A percentile compares a stretch with the other conserved stretches of the same genome.
These are phyloP conservation scores for Himalopsyche japonica DNA, from an alignment of 2,888 invertebrate genomes.

Conservation along the genomic window DNA sequence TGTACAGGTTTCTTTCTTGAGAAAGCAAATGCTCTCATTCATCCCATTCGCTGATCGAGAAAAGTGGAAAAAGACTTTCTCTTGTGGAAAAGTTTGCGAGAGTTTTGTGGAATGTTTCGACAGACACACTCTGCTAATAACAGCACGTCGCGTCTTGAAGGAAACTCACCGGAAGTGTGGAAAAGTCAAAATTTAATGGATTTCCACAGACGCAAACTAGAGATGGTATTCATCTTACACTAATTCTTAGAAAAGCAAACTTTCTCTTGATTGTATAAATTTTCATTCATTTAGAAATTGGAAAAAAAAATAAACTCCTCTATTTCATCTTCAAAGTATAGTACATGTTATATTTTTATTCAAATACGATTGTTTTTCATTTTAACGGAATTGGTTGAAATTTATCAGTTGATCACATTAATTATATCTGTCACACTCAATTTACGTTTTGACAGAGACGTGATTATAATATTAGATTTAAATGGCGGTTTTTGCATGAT, in stretches of 20 bases:
- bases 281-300: no score
- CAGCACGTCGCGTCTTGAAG: conserved; percentile 5
- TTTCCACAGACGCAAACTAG: background rate
- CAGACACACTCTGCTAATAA: conserved; percentile 21
- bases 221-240: background rate
- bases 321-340: no score
- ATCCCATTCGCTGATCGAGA: conserved; percentile 20
- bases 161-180: background rate
- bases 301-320: no score
- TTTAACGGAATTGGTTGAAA: no score
- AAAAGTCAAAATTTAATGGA: background rate
- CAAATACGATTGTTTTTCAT: no score
- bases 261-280: background rate
- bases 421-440: no score
- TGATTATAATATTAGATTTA: no score
- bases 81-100: conserved; percentile 18
- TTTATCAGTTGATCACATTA: no score
- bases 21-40: conserved; percentile 2
- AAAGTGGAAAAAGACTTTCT: conserved; percentile 25
- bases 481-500: no score
- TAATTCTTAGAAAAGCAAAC: background rate
- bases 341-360: no score
- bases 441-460: no score
- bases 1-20: background rate
- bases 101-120: conserved; percentile 6